Percentiles rank a stretch among this genome's conserved stretches.
phyloP scores from a whole-genome alignment of 2,113 vertebrate genomes.

The Sardina pilchardus region DNA sequence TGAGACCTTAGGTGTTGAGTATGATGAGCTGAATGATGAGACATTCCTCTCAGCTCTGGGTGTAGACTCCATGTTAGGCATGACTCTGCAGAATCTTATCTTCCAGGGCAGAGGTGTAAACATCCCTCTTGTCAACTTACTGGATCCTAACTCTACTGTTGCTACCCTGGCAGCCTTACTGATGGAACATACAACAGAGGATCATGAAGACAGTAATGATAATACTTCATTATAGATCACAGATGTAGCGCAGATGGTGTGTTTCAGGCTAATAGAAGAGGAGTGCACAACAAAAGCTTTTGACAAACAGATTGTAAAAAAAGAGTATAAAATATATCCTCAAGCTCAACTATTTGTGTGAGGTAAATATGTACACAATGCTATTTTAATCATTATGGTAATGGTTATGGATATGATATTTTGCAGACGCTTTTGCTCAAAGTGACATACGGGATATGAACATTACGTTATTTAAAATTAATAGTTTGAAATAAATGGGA shows the following conservation, averaged over 20 bases:
- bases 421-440: no score
- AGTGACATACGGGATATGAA: no score
- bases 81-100: conserved; percentile 80
- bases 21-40: conserved; percentile 70
- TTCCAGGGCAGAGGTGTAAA: conserved; percentile 73
- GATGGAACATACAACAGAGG: conserved; percentile 48
- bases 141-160: conserved; percentile 77
- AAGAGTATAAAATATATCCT: no score
- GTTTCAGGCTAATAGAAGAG: not conserved
- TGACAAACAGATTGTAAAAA: not conserved
- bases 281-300: not conserved
- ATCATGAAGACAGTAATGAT: not conserved
- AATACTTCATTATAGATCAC: not conserved
- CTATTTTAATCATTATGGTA: no score
- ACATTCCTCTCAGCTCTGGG: conserved; percentile 70
- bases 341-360: no score
- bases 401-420: no score
- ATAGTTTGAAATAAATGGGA: no score
- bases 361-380: no score
- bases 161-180: conserved; percentile 66
- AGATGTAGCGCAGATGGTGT: not conserved
- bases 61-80: conserved; percentile 82
- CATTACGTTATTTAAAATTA: no score
- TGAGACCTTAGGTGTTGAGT: conserved; percentile 57
- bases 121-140: conserved; percentile 75